phyloP scores from a whole-genome alignment of 2,888 invertebrate species.

The Acanthopleura granulata region DNA sequence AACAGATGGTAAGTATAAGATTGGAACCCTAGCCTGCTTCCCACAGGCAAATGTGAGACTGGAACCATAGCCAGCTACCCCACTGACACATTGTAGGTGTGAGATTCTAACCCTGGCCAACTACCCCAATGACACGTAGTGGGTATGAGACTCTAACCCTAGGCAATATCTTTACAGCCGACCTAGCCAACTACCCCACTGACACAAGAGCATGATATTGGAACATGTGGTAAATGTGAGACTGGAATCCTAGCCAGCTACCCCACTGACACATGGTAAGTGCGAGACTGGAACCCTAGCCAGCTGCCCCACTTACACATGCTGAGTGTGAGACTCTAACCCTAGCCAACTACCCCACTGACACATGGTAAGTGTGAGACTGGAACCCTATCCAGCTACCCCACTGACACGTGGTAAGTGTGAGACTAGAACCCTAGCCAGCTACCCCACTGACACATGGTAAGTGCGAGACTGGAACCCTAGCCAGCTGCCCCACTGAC shows the following conservation, averaged over 20 bases:
- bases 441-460: too few relatives aligned
- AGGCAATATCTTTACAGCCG: too few relatives aligned
- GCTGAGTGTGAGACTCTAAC: too few relatives aligned
- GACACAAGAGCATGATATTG: too few relatives aligned
- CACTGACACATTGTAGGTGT: slow-evolving; percentile 62
- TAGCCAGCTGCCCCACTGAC: slow-evolving; percentile 67
- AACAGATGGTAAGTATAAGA: slow-evolving; percentile 63
- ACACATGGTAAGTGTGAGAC: too few relatives aligned
- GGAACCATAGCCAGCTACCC: slow-evolving; percentile 64
- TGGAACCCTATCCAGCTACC: too few relatives aligned
- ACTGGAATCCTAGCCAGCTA: slow-evolving; percentile 65
- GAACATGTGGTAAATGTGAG: slow-evolving; percentile 57
- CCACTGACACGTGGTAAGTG: too few relatives aligned
- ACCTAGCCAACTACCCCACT: too few relatives aligned
- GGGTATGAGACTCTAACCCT: neutral
- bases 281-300: too few relatives aligned
- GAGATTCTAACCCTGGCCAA: slow-evolving; percentile 62
- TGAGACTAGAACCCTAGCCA: too few relatives aligned
- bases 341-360: too few relatives aligned
- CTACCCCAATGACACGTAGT: slow-evolving; percentile 59
- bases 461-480: slow-evolving; percentile 48
- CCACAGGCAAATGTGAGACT: slow-evolving; percentile 66
- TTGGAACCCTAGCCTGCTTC: slow-evolving; percentile 63
- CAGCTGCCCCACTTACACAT: too few relatives aligned
- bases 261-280: slow-evolving; percentile 67